Conservation (phyloP, 2,888 invertebrate species). For the Morpho deidamia region DNA sequence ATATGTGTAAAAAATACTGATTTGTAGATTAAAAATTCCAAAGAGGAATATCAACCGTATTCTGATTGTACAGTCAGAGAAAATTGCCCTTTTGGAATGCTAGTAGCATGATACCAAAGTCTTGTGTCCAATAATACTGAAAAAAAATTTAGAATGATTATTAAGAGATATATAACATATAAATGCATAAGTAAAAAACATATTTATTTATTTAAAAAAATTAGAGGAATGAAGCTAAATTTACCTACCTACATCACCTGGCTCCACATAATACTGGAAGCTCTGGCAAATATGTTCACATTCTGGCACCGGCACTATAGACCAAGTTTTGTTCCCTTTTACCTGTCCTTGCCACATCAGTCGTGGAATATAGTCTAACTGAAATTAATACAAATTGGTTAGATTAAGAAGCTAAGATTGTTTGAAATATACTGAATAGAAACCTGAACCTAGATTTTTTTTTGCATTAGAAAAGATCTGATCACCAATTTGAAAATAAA, state of each 20-base stretch:
- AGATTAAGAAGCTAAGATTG: too few relatives aligned
- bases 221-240: background rate
- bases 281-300: slow-evolving; percentile 87
- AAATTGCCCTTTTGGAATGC: slow-evolving; percentile 87
- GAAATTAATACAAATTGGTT: slow-evolving; percentile 32
- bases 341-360: slow-evolving; percentile 97
- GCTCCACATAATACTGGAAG: slow-evolving; percentile 87
- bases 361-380: slow-evolving; percentile 94
- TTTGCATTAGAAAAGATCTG: too few relatives aligned
- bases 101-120: slow-evolving; percentile 94
- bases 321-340: slow-evolving; percentile 91
- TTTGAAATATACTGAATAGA: too few relatives aligned
- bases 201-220: background rate
- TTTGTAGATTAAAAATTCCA: slow-evolving; percentile 41
- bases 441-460: too few relatives aligned
- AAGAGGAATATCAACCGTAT: slow-evolving; percentile 81
- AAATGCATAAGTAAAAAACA: background rate
- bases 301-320: slow-evolving; percentile 90
- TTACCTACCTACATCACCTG: slow-evolving; percentile 88
- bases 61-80: slow-evolving; percentile 94
- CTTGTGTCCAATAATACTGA: slow-evolving; percentile 92
- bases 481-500: too few relatives aligned
- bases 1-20: slow-evolving; percentile 60
- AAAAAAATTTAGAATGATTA: slow-evolving; percentile 33
- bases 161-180: background rate